phyloP scores from a whole-genome alignment of 2,797 vertebrate species.

The Potorous gilbertii region DNA sequence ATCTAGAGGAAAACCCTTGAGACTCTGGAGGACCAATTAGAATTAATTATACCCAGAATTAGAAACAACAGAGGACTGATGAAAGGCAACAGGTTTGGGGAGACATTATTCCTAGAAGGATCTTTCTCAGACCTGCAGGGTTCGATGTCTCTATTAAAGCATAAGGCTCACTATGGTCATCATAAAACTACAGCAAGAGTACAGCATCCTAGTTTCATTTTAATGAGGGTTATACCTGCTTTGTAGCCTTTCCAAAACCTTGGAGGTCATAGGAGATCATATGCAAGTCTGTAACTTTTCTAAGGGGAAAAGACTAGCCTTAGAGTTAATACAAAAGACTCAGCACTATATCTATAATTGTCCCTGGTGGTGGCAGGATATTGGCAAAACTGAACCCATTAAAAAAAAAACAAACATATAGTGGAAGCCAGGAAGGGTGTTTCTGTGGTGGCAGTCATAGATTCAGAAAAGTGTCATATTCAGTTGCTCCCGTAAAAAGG shows the following conservation, averaged over 20 bases:
- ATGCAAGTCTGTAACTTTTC: not conserved
- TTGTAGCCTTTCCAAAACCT: not conserved
- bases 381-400: not conserved
- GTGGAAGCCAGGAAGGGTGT: not conserved
- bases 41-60: not conserved
- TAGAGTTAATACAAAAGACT: not conserved
- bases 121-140: not conserved
- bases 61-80: not conserved
- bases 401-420: not conserved
- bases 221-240: not conserved
- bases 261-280: not conserved
- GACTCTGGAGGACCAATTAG: not conserved
- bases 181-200: not conserved
- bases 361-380: not conserved
- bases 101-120: not conserved
- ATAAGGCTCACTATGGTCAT: not conserved
- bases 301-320: not conserved
- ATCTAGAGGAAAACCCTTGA: not conserved
- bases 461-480: not conserved
- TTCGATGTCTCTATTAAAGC: not conserved
- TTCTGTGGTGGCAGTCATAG: not conserved
- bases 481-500: not conserved
- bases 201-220: not conserved
- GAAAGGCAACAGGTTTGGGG: not conserved
- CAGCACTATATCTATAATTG: not conserved